Base-by-base conservation (phyloP, 2,888 invertebrate genomes). In the Hirudinaria manillensis region DNA sequence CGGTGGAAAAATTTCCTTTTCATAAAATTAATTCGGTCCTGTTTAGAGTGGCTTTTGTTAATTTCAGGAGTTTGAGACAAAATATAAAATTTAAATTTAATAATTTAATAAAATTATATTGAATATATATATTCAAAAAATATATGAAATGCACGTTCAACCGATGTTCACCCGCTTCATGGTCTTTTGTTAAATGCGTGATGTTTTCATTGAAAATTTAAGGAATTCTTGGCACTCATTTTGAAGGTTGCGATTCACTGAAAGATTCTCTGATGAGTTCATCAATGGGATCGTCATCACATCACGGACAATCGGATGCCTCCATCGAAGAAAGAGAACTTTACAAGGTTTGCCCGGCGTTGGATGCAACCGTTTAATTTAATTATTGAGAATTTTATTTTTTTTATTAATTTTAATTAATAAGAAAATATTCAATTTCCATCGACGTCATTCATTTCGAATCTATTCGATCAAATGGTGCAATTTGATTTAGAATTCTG, bases 221-320 rank as follows among this genome's bases (percentile, higher is more conserved):
- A 10, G 24, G 21, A 67, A 21, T 56, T 6, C 7, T 27, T 61
- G 61, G 13, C 13, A 13, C 2, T 68, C 7, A 34, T 7, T 55
- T n/a, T n/a, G 6, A 32, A 73, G 73, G 73, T 21, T 72, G 66
- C 72, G 71, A 70, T 67, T 70, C 70, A 29, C 34, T 72, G 72
- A 72, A 72, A 34, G 76, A 76, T n/a, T 76, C 76, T 21, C 27
- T 76, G 70, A 76, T 76, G 76, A 76, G 76, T 34, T 76, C 76
- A 32, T 76, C 76, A 0, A 36, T 76, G 45, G 76, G 67, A 19
- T 76, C 76, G 21, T 76, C 76, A 34, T 74, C 67, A n/a, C 74
- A 65, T 24, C 61, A 73, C 21, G 76, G 70, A 21, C 67, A 68
- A 29, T 76, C 76, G 2, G 74, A 76, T 24, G 74, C 76, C 7